phyloP scores from a whole-genome alignment of 1,140 invertebrate genomes.

The Gyrodactylus salaris region DNA sequence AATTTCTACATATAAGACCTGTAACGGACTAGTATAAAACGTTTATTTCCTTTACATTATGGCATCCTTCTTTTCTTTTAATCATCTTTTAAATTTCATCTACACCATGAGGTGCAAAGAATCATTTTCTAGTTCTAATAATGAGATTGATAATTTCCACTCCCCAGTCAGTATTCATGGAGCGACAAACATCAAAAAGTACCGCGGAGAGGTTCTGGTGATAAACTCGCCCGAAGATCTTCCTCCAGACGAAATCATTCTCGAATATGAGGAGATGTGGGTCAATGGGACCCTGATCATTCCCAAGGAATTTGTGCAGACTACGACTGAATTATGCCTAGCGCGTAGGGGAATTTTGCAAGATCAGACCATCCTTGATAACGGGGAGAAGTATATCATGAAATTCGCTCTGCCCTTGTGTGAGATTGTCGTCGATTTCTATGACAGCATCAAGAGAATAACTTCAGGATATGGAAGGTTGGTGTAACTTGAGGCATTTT shows the following conservation, averaged over 20 bases:
- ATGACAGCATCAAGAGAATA: neutral
- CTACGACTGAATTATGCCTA: neutral
- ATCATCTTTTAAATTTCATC: too few species aligned
- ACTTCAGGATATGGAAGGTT: neutral
- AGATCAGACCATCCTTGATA: neutral
- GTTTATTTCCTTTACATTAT: too few species aligned
- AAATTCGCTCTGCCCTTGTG: neutral
- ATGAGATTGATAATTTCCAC: conserved; percentile 5
- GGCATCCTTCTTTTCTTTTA: too few species aligned
- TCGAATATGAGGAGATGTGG: neutral
- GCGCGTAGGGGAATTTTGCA: neutral
- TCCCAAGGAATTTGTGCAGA: neutral
- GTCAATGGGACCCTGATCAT: neutral
- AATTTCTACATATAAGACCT: too few species aligned
- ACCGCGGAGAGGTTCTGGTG: conserved; percentile 30
- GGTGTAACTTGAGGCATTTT: too few species aligned
- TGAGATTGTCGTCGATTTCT: neutral
- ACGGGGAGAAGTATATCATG: neutral
- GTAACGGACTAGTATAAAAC: too few species aligned
- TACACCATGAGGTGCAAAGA: too few species aligned
- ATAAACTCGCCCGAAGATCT: conserved; percentile 21
- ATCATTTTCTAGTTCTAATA: too few species aligned
- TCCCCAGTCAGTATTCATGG: conserved; percentile 30
- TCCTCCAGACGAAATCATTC: neutral
- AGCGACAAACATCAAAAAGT: conserved; percentile 32